These are phyloP conservation scores for Cephus runcator DNA, from an alignment of 2,888 invertebrate genomes.

Conservation along the genomic window DNA sequence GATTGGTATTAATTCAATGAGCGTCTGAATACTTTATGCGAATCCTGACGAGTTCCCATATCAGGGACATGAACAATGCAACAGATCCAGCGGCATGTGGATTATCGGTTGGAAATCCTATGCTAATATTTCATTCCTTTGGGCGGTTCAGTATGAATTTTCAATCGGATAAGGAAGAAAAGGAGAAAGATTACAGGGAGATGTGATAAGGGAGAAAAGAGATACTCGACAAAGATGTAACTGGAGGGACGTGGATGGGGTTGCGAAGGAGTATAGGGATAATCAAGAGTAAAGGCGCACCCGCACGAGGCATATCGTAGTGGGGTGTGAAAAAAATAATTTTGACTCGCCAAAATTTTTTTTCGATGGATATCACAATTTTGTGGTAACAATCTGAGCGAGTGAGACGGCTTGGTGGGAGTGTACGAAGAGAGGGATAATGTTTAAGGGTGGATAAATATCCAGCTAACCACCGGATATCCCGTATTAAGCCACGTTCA, in stretches of 20 bases:
- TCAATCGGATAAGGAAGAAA: neutral
- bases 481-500: neutral
- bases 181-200: neutral
- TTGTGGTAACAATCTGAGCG: neutral
- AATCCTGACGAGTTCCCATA: conserved; percentile 37
- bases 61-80: conserved; percentile 26
- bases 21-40: conserved; percentile 40
- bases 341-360: neutral
- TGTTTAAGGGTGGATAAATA: neutral
- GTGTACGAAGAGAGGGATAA: no score
- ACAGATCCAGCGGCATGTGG: conserved; percentile 15
- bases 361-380: neutral
- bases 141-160: neutral
- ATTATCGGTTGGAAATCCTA: conserved; percentile 34
- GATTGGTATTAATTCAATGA: conserved; percentile 40
- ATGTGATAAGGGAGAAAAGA: neutral
- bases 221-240: neutral
- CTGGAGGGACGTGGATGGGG: neutral
- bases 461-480: neutral
- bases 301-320: neutral
- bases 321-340: neutral
- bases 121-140: conserved; percentile 40
- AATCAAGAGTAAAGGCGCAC: neutral
- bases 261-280: neutral
- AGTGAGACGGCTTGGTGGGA: no score